Conservation (phyloP, 2,888 invertebrate species). For the Monochamus alternatus region DNA sequence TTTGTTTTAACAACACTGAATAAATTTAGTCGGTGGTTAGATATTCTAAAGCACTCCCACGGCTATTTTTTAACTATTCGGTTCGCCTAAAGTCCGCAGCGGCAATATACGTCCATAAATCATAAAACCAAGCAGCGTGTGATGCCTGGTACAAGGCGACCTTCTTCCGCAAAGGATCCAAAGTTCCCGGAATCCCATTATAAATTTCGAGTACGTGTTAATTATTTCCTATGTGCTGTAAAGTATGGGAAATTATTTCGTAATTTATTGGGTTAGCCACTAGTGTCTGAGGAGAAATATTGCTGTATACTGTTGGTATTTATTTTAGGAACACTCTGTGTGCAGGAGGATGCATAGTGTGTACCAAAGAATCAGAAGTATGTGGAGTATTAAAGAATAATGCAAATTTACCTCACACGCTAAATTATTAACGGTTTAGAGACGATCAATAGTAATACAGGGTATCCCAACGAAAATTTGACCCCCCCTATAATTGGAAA, state of each 20-base stretch:
- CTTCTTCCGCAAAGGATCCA: slow-evolving; percentile 12
- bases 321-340: no score
- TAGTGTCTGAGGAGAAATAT: background rate
- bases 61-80: background rate
- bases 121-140: slow-evolving; percentile 13
- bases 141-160: background rate
- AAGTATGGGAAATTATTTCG: slow-evolving; percentile 10
- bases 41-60: background rate
- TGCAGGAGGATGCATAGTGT: no score
- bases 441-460: no score
- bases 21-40: background rate
- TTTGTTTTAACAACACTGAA: background rate
- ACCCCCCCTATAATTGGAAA: no score
- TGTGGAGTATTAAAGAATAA: no score
- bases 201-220: slow-evolving; percentile 11
- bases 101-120: slow-evolving; percentile 12
- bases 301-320: no score
- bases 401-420: no score
- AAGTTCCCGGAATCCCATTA: slow-evolving; percentile 10
- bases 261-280: background rate
- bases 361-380: no score
- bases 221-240: slow-evolving; percentile 1
- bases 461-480: no score
- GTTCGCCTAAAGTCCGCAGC: background rate
- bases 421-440: no score